Evolutionary conservation across 2,113 vertebrate genomes (phyloP).

Genomic region (Thamnophis sirtalis): DNA sequence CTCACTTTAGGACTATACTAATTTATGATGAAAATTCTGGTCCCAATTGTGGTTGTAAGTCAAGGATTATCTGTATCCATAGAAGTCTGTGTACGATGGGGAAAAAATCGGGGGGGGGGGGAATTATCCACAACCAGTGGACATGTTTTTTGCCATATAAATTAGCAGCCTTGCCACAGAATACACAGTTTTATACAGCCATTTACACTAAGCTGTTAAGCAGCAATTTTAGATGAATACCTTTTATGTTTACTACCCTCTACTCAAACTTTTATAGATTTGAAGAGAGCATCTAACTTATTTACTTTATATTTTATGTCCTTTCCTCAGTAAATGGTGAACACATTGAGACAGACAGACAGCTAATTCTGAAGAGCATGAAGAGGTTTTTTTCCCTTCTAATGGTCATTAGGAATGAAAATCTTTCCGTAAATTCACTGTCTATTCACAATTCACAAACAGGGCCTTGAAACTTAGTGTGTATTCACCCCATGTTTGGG

Average conservation of each 20-base stretch:
- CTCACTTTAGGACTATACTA: too few species aligned
- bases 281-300: background rate
- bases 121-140: background rate
- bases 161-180: background rate
- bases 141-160: background rate
- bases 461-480: too few species aligned
- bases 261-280: constrained; percentile 2
- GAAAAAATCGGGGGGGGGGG: background rate
- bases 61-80: too few species aligned
- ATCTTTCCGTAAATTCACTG: background rate
- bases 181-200: background rate
- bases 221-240: constrained; percentile 13
- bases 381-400: background rate
- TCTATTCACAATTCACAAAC: background rate
- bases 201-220: constrained; percentile 15
- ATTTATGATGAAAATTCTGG: too few species aligned
- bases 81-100: background rate
- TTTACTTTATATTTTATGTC: background rate
- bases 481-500: background rate
- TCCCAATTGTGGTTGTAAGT: too few species aligned
- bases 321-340: background rate
- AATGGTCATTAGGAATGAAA: background rate
- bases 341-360: background rate
- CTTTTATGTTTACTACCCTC: constrained; percentile 21
- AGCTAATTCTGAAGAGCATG: background rate